Percentiles rank a stretch among this genome's conserved stretches.
These are phyloP conservation scores for Leuciscus idus DNA, from an alignment of 2,113 vertebrate genomes.

Conservation along the genomic window DNA sequence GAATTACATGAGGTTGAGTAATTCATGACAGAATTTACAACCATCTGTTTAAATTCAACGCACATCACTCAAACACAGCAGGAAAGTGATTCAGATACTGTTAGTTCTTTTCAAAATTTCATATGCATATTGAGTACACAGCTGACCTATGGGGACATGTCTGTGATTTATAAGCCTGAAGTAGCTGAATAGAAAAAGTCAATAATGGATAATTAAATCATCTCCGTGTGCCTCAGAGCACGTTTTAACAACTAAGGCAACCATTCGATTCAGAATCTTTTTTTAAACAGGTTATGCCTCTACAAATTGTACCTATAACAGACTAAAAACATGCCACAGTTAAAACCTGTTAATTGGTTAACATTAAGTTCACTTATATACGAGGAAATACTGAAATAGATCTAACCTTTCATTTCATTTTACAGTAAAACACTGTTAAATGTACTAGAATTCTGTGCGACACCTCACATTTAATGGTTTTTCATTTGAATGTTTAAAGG, in stretches of 20 bases:
- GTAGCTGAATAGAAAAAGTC: background rate
- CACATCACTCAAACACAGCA: slow-evolving; percentile 4
- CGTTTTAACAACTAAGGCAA: slow-evolving; percentile 13
- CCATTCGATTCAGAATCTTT: background rate
- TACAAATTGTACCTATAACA: background rate
- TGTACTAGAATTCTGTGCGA: too few relatives aligned
- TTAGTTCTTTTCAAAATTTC: background rate
- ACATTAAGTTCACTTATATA: too few relatives aligned
- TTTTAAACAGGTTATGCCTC: background rate
- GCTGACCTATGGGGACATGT: slow-evolving; percentile 15
- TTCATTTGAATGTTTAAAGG: too few relatives aligned
- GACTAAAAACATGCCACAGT: too few relatives aligned
- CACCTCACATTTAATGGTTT: too few relatives aligned
- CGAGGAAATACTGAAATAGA: too few relatives aligned
- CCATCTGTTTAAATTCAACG: background rate
- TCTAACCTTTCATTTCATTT: too few relatives aligned
- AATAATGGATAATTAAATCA: background rate
- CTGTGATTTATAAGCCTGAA: slow-evolving; percentile 4
- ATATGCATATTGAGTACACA: background rate
- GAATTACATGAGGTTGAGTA: background rate
- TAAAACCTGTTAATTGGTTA: too few relatives aligned
- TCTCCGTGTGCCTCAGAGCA: background rate
- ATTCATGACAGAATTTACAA: background rate
- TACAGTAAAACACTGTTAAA: too few relatives aligned
- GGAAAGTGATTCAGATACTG: background rate